Conservation (phyloP, 1,140 invertebrate species). For the Telenomus remus region DNA sequence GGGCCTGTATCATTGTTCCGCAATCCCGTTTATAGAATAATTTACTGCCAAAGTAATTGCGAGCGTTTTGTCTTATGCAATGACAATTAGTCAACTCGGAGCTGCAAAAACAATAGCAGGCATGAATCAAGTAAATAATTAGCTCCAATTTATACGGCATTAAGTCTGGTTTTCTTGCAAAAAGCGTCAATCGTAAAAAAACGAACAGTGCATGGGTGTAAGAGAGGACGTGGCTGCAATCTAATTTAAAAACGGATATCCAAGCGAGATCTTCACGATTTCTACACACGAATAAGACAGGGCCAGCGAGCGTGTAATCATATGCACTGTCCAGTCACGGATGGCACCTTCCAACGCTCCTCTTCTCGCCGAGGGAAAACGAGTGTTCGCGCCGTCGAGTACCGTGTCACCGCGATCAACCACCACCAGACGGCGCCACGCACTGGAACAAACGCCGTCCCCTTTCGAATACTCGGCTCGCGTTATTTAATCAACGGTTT, state of each 20-base stretch:
- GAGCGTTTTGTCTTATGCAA: constrained; percentile 20
- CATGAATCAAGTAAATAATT: constrained; percentile 39
- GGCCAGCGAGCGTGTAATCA: constrained; percentile 73
- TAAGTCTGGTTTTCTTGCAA: constrained; percentile 36
- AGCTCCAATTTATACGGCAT: constrained; percentile 39
- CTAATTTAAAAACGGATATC: constrained; percentile 76
- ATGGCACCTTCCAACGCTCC: constrained; percentile 71
- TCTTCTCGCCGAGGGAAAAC: constrained; percentile 65
- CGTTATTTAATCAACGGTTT: constrained; percentile 14
- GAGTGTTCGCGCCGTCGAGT: constrained; percentile 38
- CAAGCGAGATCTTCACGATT: constrained; percentile 76
- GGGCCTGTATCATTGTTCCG: too few species aligned
- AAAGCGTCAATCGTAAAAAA: constrained; percentile 56
- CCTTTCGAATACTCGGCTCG: constrained; percentile 21
- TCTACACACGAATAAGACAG: constrained; percentile 75
- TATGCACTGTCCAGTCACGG: constrained; percentile 76
- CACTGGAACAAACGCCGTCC: constrained; percentile 55
- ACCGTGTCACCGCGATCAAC: constrained; percentile 37
- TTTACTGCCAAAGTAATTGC: constrained; percentile 19
- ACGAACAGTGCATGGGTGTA: constrained; percentile 33
- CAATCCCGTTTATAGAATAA: constrained; percentile 5
- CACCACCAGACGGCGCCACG: constrained; percentile 63
- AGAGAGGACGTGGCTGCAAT: constrained; percentile 68
- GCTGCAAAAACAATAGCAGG: constrained; percentile 28
- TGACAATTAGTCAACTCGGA: constrained; percentile 34